Evolutionary conservation across 2,113 vertebrate species (phyloP).

Genomic region (Boulengeromyrus knoepffleri): DNA sequence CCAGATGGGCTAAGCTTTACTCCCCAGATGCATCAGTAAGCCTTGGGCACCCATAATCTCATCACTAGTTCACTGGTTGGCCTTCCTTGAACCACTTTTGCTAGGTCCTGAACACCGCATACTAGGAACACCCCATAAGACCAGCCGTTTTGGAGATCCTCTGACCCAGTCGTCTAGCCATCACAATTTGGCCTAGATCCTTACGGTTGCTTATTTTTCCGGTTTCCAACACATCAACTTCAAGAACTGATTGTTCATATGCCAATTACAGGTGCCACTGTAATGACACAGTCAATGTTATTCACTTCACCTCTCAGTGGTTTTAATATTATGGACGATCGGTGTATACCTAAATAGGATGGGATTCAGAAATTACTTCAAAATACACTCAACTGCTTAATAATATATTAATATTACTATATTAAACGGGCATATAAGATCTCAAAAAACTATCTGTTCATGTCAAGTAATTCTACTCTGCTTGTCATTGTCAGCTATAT

Average conservation of each 20-base stretch:
- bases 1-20: not conserved
- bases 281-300: not conserved
- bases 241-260: not conserved
- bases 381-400: not conserved
- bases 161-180: not conserved
- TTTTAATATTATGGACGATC: not conserved
- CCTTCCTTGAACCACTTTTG: not conserved
- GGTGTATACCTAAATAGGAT: not conserved
- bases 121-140: not conserved
- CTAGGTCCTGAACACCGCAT: not conserved
- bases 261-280: not conserved
- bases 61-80: not conserved
- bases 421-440: not conserved
- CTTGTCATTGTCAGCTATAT: constrained; percentile 41
- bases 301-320: not conserved
- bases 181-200: not conserved
- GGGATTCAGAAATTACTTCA: not conserved
- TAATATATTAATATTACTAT: not conserved
- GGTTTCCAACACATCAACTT: not conserved
- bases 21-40: not conserved
- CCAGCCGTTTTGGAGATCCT: not conserved
- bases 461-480: not conserved
- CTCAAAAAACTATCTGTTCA: not conserved
- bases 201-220: not conserved
- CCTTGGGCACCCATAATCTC: not conserved